Evolutionary conservation across 2,797 vertebrate species (phyloP).

Genomic region (Ptychadena robeensis): DNA sequence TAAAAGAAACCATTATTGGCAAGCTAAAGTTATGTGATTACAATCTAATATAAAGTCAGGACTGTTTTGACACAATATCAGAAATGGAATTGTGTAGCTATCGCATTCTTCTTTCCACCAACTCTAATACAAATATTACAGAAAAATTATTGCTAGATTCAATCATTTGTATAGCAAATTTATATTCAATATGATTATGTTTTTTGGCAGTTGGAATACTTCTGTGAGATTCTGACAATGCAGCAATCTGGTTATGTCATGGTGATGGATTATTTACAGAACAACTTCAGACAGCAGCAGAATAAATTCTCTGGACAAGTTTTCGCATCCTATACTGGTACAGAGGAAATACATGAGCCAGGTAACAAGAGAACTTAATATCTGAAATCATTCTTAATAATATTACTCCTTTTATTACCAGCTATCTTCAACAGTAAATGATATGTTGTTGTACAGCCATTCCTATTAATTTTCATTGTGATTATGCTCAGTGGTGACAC

Average conservation of each 20-base stretch:
- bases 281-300: conserved; percentile 92
- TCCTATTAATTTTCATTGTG: not conserved
- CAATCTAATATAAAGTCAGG: not conserved
- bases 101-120: not conserved
- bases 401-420: not conserved
- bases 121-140: not conserved
- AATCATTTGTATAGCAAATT: not conserved
- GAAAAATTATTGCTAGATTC: not conserved
- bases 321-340: conserved; percentile 94
- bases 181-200: not conserved
- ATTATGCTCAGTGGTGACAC: not conserved
- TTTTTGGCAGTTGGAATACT: conserved; percentile 83
- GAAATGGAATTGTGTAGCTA: not conserved
- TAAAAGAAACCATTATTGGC: too few species aligned
- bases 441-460: not conserved
- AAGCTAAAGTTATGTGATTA: too few species aligned
- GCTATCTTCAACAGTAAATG: not conserved
- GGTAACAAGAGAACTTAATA: conserved; percentile 75
- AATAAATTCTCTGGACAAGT: conserved; percentile 90
- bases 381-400: not conserved
- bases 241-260: conserved; percentile 95
- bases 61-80: not conserved
- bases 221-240: conserved; percentile 97
- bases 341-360: conserved; percentile 88
- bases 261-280: conserved; percentile 97